A percentile compares a stretch with the other conserved stretches of the same genome.
These are phyloP conservation scores for Formica exsecta DNA, from an alignment of 1,140 invertebrate species.

Conservation along the genomic window DNA sequence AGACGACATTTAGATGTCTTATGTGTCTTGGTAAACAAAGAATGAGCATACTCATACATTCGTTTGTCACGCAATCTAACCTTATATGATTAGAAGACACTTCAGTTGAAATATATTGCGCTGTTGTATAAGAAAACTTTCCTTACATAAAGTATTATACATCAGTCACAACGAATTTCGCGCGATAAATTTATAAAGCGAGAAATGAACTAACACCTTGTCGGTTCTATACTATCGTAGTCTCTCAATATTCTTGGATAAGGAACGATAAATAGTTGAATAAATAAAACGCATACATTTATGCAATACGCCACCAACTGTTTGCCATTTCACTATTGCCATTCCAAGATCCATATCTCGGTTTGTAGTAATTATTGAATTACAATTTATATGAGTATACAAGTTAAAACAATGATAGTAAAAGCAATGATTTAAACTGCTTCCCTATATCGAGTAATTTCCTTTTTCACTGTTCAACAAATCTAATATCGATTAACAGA, in stretches of 20 bases:
- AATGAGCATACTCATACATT: background rate
- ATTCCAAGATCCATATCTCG: conserved; percentile 5
- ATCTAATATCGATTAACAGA: conserved; percentile 43
- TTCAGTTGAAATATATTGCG: conserved; percentile 42
- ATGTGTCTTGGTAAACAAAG: background rate
- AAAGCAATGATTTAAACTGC: background rate
- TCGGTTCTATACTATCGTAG: conserved; percentile 40
- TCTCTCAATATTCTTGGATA: conserved; percentile 39
- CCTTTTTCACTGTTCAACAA: background rate
- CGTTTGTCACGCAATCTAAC: background rate
- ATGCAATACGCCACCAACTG: background rate
- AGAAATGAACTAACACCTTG: conserved; percentile 10
- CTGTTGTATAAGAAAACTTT: conserved; percentile 16
- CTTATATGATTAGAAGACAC: conserved; percentile 31
- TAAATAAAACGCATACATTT: conserved; percentile 43
- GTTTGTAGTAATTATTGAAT: conserved; percentile 6
- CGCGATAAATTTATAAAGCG: conserved; percentile 5
- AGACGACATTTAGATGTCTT: conserved; percentile 24
- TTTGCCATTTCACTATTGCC: background rate
- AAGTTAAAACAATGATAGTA: conserved; percentile 34
- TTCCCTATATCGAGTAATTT: background rate
- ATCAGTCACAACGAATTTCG: background rate
- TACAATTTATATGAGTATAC: background rate
- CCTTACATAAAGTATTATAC: background rate
- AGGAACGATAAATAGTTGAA: conserved; percentile 11